Evolutionary conservation across 2,888 invertebrate genomes (phyloP).

Genomic region (Diaphora mendica): DNA sequence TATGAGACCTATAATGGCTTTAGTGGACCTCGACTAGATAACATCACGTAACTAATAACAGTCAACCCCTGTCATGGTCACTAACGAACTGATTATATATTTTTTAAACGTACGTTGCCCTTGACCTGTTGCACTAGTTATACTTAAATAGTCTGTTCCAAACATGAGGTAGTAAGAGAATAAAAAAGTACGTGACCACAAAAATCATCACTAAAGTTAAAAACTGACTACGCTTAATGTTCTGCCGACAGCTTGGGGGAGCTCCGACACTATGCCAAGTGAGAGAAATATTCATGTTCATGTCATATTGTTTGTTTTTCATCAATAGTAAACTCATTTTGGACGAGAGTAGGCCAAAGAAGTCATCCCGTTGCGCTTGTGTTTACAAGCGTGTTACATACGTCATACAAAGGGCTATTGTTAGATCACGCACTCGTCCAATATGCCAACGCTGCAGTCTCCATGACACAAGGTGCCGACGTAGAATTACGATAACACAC

Average conservation of each 20-base stretch:
- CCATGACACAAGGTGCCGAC: too few species aligned
- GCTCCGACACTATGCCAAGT: too few species aligned
- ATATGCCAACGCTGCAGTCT: too few species aligned
- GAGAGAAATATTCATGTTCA: too few species aligned
- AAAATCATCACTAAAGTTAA: not conserved
- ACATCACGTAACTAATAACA: not conserved
- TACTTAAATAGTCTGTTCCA: not conserved
- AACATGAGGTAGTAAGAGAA: not conserved
- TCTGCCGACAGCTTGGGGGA: not conserved
- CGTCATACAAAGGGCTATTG: too few species aligned
- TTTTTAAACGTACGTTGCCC: not conserved
- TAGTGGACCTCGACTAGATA: not conserved
- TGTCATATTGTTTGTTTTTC: not conserved
- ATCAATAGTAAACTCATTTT: not conserved
- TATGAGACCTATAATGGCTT: not conserved
- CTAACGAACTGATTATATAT: not conserved
- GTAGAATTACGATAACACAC: too few species aligned
- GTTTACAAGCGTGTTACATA: too few species aligned
- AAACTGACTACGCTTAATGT: not conserved
- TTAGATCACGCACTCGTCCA: too few species aligned
- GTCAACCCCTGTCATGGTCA: not conserved
- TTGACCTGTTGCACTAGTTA: not conserved
- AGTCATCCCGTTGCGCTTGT: not conserved
- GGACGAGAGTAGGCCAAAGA: not conserved
- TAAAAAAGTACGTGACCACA: not conserved